Conservation (phyloP, 1,140 invertebrate species). For the Drosophila punjabiensis region DNA sequence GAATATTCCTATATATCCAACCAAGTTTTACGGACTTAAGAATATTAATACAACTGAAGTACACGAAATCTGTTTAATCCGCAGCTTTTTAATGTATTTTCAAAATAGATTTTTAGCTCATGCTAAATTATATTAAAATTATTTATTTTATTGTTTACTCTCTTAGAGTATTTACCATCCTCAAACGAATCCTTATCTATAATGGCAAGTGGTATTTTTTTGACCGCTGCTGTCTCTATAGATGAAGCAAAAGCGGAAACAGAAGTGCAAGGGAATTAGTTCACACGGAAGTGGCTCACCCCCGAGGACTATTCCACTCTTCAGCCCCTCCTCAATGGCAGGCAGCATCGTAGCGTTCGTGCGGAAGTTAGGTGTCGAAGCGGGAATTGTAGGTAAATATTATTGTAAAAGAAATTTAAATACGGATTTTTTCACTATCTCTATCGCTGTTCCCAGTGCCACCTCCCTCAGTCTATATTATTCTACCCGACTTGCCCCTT, state of each 20-base stretch:
- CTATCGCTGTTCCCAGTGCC: constrained; percentile 9
- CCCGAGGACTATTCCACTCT: background rate
- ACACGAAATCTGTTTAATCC: background rate
- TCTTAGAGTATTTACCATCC: background rate
- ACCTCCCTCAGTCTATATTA: background rate
- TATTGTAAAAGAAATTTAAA: constrained; percentile 78
- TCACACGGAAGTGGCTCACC: constrained; percentile 75
- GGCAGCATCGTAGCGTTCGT: constrained; percentile 50
- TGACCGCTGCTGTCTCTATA: background rate
- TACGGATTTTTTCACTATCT: constrained; percentile 76
- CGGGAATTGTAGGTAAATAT: constrained; percentile 79
- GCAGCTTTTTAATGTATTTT: background rate
- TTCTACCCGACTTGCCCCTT: constrained; percentile 27
- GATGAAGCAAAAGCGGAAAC: constrained; percentile 39
- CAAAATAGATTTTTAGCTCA: background rate
- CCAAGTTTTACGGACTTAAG: no score
- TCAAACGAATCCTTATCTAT: background rate
- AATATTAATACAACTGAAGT: background rate
- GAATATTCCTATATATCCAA: background rate
- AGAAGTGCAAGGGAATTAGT: constrained; percentile 77
- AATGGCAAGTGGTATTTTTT: background rate
- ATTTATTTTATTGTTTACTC: no score
- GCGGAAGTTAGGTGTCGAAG: constrained; percentile 78
- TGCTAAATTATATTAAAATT: no score
- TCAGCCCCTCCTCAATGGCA: background rate